These are phyloP conservation scores for Cossypha heuglini DNA, from an alignment of 2,797 vertebrate genomes.

Conservation along the genomic window DNA sequence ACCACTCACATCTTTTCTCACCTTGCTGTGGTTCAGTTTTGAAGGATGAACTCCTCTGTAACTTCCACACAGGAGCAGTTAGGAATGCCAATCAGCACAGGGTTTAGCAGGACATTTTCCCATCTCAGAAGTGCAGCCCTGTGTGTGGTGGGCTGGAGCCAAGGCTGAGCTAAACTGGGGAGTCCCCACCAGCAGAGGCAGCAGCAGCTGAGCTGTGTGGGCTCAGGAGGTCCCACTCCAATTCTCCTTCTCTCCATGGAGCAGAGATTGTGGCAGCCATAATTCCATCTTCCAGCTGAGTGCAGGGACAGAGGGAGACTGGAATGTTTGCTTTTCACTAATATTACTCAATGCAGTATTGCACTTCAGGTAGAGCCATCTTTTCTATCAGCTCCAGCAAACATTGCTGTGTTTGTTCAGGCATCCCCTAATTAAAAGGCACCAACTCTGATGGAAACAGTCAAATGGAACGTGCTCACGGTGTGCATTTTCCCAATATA, in stretches of 20 bases:
- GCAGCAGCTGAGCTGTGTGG: neutral
- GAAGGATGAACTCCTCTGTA: neutral
- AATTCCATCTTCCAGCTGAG: neutral
- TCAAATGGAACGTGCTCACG: constrained; percentile 1
- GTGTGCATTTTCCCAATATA: neutral
- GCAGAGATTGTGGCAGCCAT: neutral
- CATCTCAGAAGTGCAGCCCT: neutral
- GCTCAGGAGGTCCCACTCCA: neutral
- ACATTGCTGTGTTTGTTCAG: neutral
- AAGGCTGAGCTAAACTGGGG: neutral
- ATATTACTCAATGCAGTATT: neutral
- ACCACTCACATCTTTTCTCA: neutral
- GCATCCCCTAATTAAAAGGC: constrained; percentile 40
- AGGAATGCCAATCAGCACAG: neutral
- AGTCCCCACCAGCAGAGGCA: neutral
- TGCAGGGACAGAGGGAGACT: neutral
- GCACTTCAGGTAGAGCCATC: neutral
- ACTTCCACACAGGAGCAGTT: neutral
- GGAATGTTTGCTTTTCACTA: constrained; percentile 6
- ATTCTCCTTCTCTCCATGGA: neutral
- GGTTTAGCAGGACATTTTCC: neutral
- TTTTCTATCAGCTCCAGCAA: constrained; percentile 15
- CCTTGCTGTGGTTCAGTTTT: neutral
- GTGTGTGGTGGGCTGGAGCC: neutral
- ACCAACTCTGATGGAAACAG: neutral